These are phyloP conservation scores for Danio choprae DNA, from an alignment of 2,797 vertebrate genomes.

Conservation along the genomic window DNA sequence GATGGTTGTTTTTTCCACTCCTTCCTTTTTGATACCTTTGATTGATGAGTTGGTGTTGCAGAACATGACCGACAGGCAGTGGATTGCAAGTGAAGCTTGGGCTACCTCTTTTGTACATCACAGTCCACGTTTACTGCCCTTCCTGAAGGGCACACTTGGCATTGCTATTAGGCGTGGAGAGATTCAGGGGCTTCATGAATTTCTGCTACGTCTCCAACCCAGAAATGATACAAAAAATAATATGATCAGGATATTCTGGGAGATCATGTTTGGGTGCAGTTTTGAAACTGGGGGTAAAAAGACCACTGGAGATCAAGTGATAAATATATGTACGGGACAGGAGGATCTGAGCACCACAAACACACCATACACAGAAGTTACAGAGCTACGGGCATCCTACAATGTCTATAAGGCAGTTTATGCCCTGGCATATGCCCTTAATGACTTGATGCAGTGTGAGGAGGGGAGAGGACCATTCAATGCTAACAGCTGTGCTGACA, in stretches of 20 bases:
- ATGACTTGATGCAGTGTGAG: conserved; percentile 67
- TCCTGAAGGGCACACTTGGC: conserved; percentile 59
- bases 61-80: conserved; percentile 51
- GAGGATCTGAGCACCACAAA: conserved; percentile 58
- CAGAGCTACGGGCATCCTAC: conserved; percentile 56
- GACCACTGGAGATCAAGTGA: conserved; percentile 30
- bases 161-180: conserved; percentile 73
- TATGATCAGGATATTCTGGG: conserved; percentile 54
- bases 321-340: conserved; percentile 59
- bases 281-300: conserved; percentile 20
- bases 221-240: conserved; percentile 43
- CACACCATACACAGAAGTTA: conserved; percentile 67
- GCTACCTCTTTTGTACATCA: conserved; percentile 47
- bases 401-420: conserved; percentile 74
- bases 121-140: conserved; percentile 41
- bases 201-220: conserved; percentile 56
- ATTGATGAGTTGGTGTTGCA: conserved; percentile 59
- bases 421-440: conserved; percentile 65
- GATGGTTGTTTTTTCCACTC: conserved; percentile 56
- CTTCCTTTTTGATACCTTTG: conserved; percentile 55
- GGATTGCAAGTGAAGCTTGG: conserved; percentile 47
- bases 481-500: conserved; percentile 66
- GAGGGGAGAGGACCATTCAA: conserved; percentile 71
- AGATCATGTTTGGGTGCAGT: conserved; percentile 58
- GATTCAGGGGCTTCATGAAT: conserved; percentile 69